Percentiles rank a stretch among this genome's conserved stretches.
Conservation (phyloP, 2,113 vertebrate species). For the Sus scrofa region T2T-Sscrofa CM000824.6:37855001-37855500, state of each 20-base stretch:
- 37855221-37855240: not conserved
- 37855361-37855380: not conserved
- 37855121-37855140: conserved; percentile 47
- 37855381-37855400: not conserved
- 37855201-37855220: not conserved
- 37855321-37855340: not conserved
- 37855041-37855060: conserved; percentile 1
- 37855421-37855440: not conserved
- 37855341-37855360: conserved; percentile 7
- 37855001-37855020: conserved; percentile 46
- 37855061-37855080: conserved; percentile 55
- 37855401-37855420: not conserved
- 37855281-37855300: not conserved
- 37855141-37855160: conserved; percentile 2
- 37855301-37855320: not conserved
- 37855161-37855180: conserved; percentile 32
- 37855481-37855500: not conserved
- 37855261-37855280: not conserved
- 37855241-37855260: not conserved
- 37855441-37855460: not conserved
- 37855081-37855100: not conserved
- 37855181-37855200: not conserved
- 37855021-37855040: conserved; percentile 58
- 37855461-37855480: not conserved
- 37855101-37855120: conserved; percentile 48